Conservation (phyloP, 2,113 vertebrate species). For the rabbit (Oryctolagus cuniculus) region mOryCun1.1 NC_091445.1:76240501-76241000, state of each 20-base stretch:
- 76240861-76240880: not conserved
- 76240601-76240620: too few relatives aligned
- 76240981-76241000: not conserved
- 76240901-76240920: conserved; percentile 24
- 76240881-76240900: not conserved
- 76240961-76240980: not conserved
- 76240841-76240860: not conserved
- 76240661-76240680: not conserved
- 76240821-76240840: not conserved
- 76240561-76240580: too few relatives aligned
- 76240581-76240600: too few relatives aligned
- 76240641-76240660: not conserved
- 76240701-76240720: conserved; percentile 3
- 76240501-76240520: too few relatives aligned
- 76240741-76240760: not conserved
- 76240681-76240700: not conserved
- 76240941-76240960: not conserved
- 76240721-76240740: not conserved
- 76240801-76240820: not conserved
- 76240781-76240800: conserved; percentile 29
- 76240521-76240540: too few relatives aligned
- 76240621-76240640: not conserved
- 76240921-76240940: not conserved
- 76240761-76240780: not conserved
- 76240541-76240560: too few relatives aligned